Conservation (phyloP, 2,888 invertebrate genomes). For the Dynastes hyllus region DNA sequence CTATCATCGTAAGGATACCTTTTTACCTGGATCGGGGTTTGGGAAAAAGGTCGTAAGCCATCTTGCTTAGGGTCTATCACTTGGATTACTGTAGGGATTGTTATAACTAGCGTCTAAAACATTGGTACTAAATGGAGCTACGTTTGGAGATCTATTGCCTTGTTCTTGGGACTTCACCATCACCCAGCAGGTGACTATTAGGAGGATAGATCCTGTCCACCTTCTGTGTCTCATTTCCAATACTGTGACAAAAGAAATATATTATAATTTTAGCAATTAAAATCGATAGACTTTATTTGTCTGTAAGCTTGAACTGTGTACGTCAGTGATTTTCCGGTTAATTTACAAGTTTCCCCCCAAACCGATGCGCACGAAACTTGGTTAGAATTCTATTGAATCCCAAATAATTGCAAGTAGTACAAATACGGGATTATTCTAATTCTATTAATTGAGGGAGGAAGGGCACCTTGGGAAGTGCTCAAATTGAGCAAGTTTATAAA, state of each 20-base stretch:
- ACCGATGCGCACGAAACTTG: no score
- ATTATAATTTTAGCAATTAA: neutral
- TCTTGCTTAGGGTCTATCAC: conserved; percentile 51
- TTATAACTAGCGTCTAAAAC: conserved; percentile 55
- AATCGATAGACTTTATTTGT: no score
- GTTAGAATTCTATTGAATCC: no score
- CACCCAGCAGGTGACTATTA: conserved; percentile 59
- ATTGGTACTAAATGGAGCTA: conserved; percentile 48
- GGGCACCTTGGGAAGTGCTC: no score
- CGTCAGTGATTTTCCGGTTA: no score
- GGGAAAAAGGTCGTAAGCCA: conserved; percentile 48
- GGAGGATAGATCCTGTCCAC: conserved; percentile 56
- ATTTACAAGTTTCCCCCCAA: no score
- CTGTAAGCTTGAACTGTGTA: no score
- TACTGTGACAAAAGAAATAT: conserved; percentile 50
- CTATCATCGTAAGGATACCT: conserved; percentile 43
- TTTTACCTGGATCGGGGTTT: conserved; percentile 48
- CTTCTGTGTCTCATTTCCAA: conserved; percentile 59
- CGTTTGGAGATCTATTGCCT: conserved; percentile 27
- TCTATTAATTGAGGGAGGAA: no score
- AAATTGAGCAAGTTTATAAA: no score
- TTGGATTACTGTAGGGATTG: conserved; percentile 52
- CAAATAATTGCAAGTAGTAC: no score
- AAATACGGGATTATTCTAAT: no score
- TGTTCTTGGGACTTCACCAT: conserved; percentile 60